Conservation (phyloP, 1,140 invertebrate genomes). For the Marisa cornuarietis region DNA sequence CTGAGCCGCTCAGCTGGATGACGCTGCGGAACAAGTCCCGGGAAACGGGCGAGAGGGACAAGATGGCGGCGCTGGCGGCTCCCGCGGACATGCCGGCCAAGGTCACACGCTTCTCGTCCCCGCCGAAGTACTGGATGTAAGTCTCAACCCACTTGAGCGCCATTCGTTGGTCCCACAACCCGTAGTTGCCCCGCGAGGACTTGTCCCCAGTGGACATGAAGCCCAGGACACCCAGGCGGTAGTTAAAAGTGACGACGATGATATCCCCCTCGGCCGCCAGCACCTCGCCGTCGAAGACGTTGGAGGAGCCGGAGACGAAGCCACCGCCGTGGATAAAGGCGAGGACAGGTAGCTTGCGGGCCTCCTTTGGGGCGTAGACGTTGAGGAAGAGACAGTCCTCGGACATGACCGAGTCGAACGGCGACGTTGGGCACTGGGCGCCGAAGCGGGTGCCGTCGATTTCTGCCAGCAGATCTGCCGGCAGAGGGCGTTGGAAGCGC, state of each 20-base stretch:
- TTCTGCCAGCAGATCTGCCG: not conserved
- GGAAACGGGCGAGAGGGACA: slow-evolving; percentile 43
- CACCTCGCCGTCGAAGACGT: slow-evolving; percentile 48
- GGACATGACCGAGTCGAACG: slow-evolving; percentile 11
- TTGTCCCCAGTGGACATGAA: slow-evolving; percentile 70
- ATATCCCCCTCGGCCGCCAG: slow-evolving; percentile 61
- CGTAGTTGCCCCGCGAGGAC: slow-evolving; percentile 39
- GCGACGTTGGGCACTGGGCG: slow-evolving; percentile 4
- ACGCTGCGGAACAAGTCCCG: slow-evolving; percentile 26
- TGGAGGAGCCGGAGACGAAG: slow-evolving; percentile 37
- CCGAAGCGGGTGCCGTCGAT: slow-evolving; percentile 16
- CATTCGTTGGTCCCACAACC: slow-evolving; percentile 51
- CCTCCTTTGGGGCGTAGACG: slow-evolving; percentile 27
- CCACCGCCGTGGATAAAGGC: slow-evolving; percentile 43
- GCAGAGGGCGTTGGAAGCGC: slow-evolving; percentile 12
- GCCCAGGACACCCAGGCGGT: slow-evolving; percentile 65
- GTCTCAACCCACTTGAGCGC: slow-evolving; percentile 66
- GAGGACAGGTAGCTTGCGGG: slow-evolving; percentile 23
- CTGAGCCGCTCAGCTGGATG: slow-evolving; percentile 21
- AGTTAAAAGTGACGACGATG: slow-evolving; percentile 69
- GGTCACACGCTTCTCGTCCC: slow-evolving; percentile 85
- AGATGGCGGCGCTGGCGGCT: slow-evolving; percentile 67
- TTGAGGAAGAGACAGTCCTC: slow-evolving; percentile 51
- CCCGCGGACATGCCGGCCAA: slow-evolving; percentile 92
- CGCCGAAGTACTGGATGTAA: slow-evolving; percentile 78